A percentile compares a stretch with the other conserved stretches of the same genome.
phyloP scores from a whole-genome alignment of 2,888 invertebrate species.

The Drosophila birchii region DNA sequence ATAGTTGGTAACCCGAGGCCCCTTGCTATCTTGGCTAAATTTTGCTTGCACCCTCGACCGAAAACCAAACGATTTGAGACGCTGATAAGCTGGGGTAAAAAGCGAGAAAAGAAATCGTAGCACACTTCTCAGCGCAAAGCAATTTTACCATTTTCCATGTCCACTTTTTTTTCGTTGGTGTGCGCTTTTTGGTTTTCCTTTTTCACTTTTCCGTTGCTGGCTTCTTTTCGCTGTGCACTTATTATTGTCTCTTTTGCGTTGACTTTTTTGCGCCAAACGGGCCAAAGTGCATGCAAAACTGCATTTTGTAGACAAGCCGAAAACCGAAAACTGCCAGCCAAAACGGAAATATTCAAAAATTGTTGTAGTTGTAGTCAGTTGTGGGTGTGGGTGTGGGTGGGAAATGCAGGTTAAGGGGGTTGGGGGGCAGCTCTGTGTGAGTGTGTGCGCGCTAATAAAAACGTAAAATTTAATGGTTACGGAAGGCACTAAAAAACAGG shows the following conservation, averaged over 20 bases:
- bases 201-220: conserved; percentile 17
- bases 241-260: conserved; percentile 50
- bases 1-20: conserved; percentile 8
- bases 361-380: conserved; percentile 50
- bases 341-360: conserved; percentile 80
- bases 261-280: conserved; percentile 30
- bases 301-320: conserved; percentile 71
- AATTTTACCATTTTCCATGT: conserved; percentile 50
- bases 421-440: conserved; percentile 15
- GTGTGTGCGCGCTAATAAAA: conserved; percentile 74
- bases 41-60: conserved; percentile 23
- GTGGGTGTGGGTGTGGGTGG: conserved; percentile 22
- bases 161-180: neutral
- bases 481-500: conserved; percentile 82
- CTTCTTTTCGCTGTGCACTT: conserved; percentile 38
- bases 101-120: conserved; percentile 29
- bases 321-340: conserved; percentile 67
- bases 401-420: conserved; percentile 5
- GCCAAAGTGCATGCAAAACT: conserved; percentile 76
- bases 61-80: conserved; percentile 52
- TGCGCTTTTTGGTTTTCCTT: neutral
- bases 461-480: conserved; percentile 81
- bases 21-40: conserved; percentile 47
- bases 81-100: conserved; percentile 55
- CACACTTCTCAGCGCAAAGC: conserved; percentile 52